Base-by-base conservation (phyloP, 1,140 invertebrate species). In the Heliconius himera region DNA sequence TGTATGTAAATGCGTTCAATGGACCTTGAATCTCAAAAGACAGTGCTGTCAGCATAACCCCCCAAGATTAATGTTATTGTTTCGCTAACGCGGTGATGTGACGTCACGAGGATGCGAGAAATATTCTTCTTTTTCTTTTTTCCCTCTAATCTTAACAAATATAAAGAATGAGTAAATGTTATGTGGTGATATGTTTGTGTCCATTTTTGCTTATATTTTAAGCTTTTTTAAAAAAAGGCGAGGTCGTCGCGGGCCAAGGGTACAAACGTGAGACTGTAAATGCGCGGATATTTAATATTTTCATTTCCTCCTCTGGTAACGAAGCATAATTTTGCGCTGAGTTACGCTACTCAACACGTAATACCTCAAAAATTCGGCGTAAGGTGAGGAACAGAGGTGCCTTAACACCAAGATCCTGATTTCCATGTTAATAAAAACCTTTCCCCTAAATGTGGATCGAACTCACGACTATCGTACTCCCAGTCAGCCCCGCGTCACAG, bases 1-100 rank as follows among this genome's bases (percentile, higher is more conserved):
- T 26, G 60, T 66, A 66, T 16, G 60, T 66, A 66, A 26, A 66
- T 16, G 60, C 60, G 60, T 66, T 66, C 60, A 66, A 66, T 66
- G 60, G 60, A 66, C 60, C 60, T 29, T 66, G 60, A 66, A 66
- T 66, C 22, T 29, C 26, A 26, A 66, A 66, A 66, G 60, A 66
- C 60, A 66, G 22, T 16, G 60, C 22, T 29, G 60, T 29, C 60
- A 29, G 22, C 1, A 16, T 66, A 66, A 66, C 26, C 22, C 60
- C 3, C 60, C 60, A 5, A 29, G 60, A 66, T 66, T 26, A 66
- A 66, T 66, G 26, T 16, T n/a, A 60, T 22, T 60, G 54, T 60
- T 60, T 60, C 54, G n/a, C 54, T 60, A 60, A 60, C 54, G 20
- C 49, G n/a, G 54, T 22, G n/a, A 18, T 60, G 16, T 29, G 60